A percentile compares a stretch with the other conserved stretches of the same genome.
phyloP scores from a whole-genome alignment of 2,888 invertebrate species.

The Cremastinae sp. region DNA sequence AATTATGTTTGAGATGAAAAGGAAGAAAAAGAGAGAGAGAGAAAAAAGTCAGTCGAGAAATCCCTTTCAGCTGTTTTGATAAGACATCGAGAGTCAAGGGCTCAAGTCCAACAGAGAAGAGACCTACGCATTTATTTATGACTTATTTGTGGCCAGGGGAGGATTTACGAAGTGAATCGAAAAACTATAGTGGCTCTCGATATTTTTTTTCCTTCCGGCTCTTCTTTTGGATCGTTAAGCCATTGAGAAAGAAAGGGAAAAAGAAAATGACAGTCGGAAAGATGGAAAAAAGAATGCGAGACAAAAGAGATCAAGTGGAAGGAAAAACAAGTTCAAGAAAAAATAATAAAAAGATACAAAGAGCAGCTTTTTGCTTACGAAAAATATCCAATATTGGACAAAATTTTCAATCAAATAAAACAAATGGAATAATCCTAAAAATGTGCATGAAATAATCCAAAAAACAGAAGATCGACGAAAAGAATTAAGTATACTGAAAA shows the following conservation, averaged over 20 bases:
- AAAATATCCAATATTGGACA: no score
- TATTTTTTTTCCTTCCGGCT: slow-evolving; percentile 20
- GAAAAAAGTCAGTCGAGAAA: slow-evolving; percentile 23
- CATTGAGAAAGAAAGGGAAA: slow-evolving; percentile 35
- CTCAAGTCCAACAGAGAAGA: slow-evolving; percentile 23
- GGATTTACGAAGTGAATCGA: slow-evolving; percentile 72
- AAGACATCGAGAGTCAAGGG: slow-evolving; percentile 50
- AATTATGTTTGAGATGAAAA: slow-evolving; percentile 16
- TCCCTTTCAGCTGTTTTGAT: slow-evolving; percentile 39
- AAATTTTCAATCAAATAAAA: no score
- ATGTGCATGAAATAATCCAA: no score
- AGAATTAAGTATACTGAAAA: no score
- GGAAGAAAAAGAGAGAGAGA: slow-evolving; percentile 5
- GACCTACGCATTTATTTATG: slow-evolving; percentile 68
- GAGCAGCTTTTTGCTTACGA: no score
- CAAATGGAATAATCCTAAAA: no score
- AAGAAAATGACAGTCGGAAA: slow-evolving; percentile 47
- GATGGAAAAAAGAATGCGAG: slow-evolving; percentile 41
- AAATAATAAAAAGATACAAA: neutral
- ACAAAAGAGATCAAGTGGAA: slow-evolving; percentile 47
- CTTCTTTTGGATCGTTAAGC: slow-evolving; percentile 59
- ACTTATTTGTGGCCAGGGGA: slow-evolving; percentile 68
- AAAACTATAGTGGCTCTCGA: slow-evolving; percentile 63
- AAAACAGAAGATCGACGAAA: no score
- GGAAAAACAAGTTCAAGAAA: slow-evolving; percentile 40